phyloP scores from a whole-genome alignment of 1,140 invertebrate genomes.

The Lepeophtheirus salmonis region DNA sequence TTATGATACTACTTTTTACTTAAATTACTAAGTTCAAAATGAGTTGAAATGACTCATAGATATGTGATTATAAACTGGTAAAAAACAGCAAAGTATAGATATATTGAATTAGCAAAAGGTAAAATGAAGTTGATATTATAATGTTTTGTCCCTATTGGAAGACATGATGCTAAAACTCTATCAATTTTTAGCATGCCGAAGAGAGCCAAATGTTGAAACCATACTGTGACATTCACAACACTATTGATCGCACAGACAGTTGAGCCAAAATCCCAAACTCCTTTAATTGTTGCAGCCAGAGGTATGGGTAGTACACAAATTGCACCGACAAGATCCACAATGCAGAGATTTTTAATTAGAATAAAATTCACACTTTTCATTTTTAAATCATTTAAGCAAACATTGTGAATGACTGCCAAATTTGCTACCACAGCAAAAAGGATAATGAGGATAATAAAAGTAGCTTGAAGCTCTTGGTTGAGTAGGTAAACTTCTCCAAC shows the following conservation, averaged over 20 bases:
- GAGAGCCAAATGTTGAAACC: conserved; percentile 26
- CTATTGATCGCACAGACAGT: conserved; percentile 23
- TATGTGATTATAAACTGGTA: too few species aligned
- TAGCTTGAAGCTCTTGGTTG: conserved; percentile 16
- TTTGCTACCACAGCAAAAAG: conserved; percentile 23
- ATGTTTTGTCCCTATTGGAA: conserved; percentile 24
- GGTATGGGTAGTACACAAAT: conserved; percentile 25
- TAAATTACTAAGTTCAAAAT: too few species aligned
- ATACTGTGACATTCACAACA: conserved; percentile 24
- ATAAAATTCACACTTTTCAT: conserved; percentile 25
- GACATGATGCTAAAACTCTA: conserved; percentile 25
- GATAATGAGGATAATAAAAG: conserved; percentile 20
- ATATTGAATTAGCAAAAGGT: neutral
- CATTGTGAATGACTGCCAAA: conserved; percentile 24
- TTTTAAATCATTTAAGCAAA: conserved; percentile 25
- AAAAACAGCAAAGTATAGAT: too few species aligned
- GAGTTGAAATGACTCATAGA: too few species aligned
- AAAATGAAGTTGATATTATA: neutral
- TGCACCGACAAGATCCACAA: conserved; percentile 25
- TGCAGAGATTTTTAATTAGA: conserved; percentile 26
- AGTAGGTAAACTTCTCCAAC: conserved; percentile 14
- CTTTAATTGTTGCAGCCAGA: conserved; percentile 23
- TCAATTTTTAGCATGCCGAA: conserved; percentile 24
- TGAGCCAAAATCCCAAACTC: conserved; percentile 23
- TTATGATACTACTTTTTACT: too few species aligned